phyloP scores from a whole-genome alignment of 2,113 vertebrate genomes.

The Catagonus wagneri region DNA sequence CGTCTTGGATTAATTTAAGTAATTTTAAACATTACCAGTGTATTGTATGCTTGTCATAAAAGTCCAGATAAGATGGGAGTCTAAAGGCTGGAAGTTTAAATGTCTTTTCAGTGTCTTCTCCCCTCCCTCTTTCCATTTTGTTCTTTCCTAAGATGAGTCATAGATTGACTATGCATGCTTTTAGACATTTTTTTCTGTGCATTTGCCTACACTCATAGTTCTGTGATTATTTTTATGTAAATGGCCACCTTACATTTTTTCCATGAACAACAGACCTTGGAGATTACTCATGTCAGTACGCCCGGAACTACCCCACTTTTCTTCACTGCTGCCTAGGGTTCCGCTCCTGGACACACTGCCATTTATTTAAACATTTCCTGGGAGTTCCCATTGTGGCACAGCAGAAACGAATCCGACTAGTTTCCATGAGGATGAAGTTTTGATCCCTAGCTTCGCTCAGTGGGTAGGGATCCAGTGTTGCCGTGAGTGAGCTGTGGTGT shows the following conservation, averaged over 20 bases:
- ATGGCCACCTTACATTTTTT: not conserved
- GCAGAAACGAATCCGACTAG: too few species aligned
- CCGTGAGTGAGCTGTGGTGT: too few species aligned
- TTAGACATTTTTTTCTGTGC: not conserved
- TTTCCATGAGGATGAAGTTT: too few species aligned
- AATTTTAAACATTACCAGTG: not conserved
- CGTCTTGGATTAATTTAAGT: not conserved
- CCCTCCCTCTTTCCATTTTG: not conserved
- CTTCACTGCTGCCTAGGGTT: not conserved
- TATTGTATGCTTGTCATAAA: not conserved
- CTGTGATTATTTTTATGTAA: not conserved
- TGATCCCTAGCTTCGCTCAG: too few species aligned
- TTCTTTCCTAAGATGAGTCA: not conserved
- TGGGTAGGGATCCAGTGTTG: too few species aligned
- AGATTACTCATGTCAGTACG: not conserved
- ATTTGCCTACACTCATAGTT: not conserved
- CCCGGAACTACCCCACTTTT: rapidly evolving
- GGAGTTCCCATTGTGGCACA: too few species aligned
- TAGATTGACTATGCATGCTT: not conserved
- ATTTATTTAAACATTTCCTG: not conserved
- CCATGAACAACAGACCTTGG: not conserved
- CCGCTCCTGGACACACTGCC: not conserved
- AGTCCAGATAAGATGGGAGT: not conserved
- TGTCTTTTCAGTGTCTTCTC: not conserved
- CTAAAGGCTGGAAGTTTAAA: not conserved